These are phyloP conservation scores for Diadegma fenestrale DNA, from an alignment of 2,888 invertebrate species.

Conservation along the genomic window DNA sequence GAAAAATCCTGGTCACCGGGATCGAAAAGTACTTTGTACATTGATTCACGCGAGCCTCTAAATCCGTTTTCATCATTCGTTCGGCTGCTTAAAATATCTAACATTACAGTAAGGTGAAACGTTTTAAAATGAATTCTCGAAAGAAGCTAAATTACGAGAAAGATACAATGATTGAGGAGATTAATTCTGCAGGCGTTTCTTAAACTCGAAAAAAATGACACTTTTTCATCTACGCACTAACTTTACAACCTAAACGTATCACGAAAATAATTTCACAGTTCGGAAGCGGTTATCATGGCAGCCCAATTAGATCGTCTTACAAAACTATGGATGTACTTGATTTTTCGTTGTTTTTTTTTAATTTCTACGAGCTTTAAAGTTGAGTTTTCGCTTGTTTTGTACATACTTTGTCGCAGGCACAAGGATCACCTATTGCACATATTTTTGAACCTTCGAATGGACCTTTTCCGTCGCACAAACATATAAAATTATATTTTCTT, in stretches of 20 bases:
- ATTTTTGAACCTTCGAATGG: constrained; percentile 23
- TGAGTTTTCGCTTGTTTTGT: constrained; percentile 46
- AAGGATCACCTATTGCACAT: constrained; percentile 48
- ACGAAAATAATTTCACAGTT: constrained; percentile 53
- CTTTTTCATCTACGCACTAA: constrained; percentile 44
- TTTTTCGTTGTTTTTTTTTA: constrained; percentile 12
- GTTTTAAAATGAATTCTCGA: constrained; percentile 9
- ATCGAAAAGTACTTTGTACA: constrained; percentile 64
- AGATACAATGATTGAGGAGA: constrained; percentile 19
- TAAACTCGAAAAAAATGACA: constrained; percentile 39
- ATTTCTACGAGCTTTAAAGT: constrained; percentile 6
- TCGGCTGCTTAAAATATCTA: constrained; percentile 24
- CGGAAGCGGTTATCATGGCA: constrained; percentile 52
- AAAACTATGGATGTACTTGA: constrained; percentile 19
- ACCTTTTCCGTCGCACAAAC: constrained; percentile 3
- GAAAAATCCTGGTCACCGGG: constrained; percentile 31
- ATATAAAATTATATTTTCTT: background rate
- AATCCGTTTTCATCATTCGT: constrained; percentile 20
- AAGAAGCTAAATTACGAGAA: constrained; percentile 7
- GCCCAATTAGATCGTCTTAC: constrained; percentile 29
- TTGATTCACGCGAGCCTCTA: constrained; percentile 61
- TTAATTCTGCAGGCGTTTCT: background rate
- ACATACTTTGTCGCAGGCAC: constrained; percentile 48
- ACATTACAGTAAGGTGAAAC: background rate
- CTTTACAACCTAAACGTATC: constrained; percentile 43